Base-by-base conservation (phyloP, 2,888 invertebrate species). In the Pollenia labialis region DNA sequence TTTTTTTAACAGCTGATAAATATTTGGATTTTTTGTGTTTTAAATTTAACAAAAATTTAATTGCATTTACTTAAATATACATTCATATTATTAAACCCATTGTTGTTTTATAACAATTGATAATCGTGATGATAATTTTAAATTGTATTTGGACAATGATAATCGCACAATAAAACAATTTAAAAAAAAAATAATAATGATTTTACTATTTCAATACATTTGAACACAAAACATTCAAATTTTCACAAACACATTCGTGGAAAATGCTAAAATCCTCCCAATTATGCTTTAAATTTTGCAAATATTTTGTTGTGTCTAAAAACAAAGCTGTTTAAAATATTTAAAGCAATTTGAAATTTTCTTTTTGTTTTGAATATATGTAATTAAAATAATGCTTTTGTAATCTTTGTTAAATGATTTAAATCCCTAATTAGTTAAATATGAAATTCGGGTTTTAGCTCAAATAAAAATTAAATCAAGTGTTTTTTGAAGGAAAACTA, bases 81-180 rank as follows among this genome's bases (percentile, higher is more conserved):
- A 32, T 32, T 6, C 32, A 32, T 32, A 81, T 86, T 83, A 86
- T 86, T 52, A 80, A 58, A 42, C 16, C 32, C 58, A 80, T 83
- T 86, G 86, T 86, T 83, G 44, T 81, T 46, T 52, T 46, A 83
- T 44, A 76, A 84, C 84, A 84, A 84, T 84, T 74, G 84, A 84
- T 79, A 84, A 84, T 84, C 84, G 84, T 84, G 84, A 74, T 84
- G 72, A 79, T 79, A 79, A 84, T 84, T 66, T 74, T 79, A 79
- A 84, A 84, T 79, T 82, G 40, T 62, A 79, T 72, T 84, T 79
- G 56, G 54, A 52, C 58, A 83, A 84, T 50, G 56, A 80, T 72
- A 80, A 71, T 60, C 62, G 16, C 48, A 8, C 44, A 52, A 10
- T 64, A 16, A 42, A 71, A 71, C 14, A n/a, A 40, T 14, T 40